Percentiles rank a stretch among this genome's conserved stretches.
Evolutionary conservation across 2,113 vertebrate species (phyloP).

Genomic region (Montifringilla adamsi): DNA sequence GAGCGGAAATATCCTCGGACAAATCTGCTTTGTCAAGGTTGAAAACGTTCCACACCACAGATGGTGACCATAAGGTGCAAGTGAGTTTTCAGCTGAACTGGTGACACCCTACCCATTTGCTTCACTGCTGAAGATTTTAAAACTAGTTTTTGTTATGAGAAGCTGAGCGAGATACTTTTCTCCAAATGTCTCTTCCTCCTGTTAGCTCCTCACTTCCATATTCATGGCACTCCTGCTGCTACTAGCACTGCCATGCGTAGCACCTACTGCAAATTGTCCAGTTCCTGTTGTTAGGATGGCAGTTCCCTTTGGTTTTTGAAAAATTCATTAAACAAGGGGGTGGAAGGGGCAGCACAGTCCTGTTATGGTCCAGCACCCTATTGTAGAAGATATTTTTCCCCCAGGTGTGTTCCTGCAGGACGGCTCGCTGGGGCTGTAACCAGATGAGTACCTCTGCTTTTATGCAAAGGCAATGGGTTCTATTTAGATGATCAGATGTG

Average conservation of each 20-base stretch:
- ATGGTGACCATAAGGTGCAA: conserved; percentile 72
- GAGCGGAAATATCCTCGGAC: conserved; percentile 70
- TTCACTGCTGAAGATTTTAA: conserved; percentile 65
- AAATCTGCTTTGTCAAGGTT: conserved; percentile 74
- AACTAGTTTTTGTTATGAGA: conserved; percentile 69
- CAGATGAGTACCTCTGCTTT: not conserved
- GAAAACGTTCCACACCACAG: conserved; percentile 72
- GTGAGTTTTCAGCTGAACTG: conserved; percentile 67
- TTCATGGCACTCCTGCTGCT: conserved; percentile 68
- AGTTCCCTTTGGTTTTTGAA: conserved; percentile 58
- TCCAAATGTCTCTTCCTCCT: conserved; percentile 65
- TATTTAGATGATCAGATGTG: not conserved
- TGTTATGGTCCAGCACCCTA: conserved; percentile 47
- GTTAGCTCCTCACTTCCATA: conserved; percentile 65
- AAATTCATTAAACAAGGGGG: conserved; percentile 32
- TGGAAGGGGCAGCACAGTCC: not conserved
- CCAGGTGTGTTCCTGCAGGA: not conserved
- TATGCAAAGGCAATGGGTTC: not conserved
- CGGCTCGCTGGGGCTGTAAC: not conserved
- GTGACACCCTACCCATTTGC: conserved; percentile 71
- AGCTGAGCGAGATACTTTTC: conserved; percentile 55
- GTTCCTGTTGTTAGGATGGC: conserved; percentile 57
- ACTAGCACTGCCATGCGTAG: conserved; percentile 55
- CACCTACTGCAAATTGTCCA: conserved; percentile 64
- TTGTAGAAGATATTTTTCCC: not conserved